phyloP scores from a whole-genome alignment of 30 jellyfish, hydroid and myxozoan genomes.

The Chrysaora quinquecirrha region DNA sequence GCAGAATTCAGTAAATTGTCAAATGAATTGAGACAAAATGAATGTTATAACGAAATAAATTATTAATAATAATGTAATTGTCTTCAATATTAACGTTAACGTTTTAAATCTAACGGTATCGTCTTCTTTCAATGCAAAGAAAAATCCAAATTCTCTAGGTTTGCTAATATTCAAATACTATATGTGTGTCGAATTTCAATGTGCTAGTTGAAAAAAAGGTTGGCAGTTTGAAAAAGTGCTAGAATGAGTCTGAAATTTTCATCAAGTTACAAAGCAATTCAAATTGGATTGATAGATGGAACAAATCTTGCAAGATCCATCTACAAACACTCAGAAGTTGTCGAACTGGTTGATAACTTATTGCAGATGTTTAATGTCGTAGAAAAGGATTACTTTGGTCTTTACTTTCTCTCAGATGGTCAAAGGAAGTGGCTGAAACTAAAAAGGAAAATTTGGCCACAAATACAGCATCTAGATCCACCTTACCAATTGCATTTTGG shows the following conservation, averaged over 20 bases:
- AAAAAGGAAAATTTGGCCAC: constrained; percentile 83
- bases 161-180: too few relatives aligned
- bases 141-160: too few relatives aligned
- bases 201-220: neutral
- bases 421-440: constrained; percentile 78
- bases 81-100: too few relatives aligned
- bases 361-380: constrained; percentile 81
- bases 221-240: neutral
- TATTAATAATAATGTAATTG: too few relatives aligned
- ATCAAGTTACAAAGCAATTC: constrained; percentile 81
- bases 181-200: too few relatives aligned
- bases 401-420: constrained; percentile 68
- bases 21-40: too few relatives aligned
- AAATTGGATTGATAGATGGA: constrained; percentile 85
- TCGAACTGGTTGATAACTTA: constrained; percentile 74
- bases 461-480: constrained; percentile 81
- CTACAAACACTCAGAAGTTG: constrained; percentile 70
- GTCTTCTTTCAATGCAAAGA: too few relatives aligned
- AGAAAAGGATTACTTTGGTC: constrained; percentile 93
- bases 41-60: too few relatives aligned
- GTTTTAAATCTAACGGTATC: too few relatives aligned
- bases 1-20: too few relatives aligned
- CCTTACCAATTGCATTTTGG: constrained; percentile 91
- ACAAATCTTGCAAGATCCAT: constrained; percentile 79
- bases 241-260: constrained; percentile 25